Evolutionary conservation across 2,888 invertebrate genomes (phyloP), one percentile per base, ranked within the genome.

Genomic region (Scaptomyza reducta): DNA sequence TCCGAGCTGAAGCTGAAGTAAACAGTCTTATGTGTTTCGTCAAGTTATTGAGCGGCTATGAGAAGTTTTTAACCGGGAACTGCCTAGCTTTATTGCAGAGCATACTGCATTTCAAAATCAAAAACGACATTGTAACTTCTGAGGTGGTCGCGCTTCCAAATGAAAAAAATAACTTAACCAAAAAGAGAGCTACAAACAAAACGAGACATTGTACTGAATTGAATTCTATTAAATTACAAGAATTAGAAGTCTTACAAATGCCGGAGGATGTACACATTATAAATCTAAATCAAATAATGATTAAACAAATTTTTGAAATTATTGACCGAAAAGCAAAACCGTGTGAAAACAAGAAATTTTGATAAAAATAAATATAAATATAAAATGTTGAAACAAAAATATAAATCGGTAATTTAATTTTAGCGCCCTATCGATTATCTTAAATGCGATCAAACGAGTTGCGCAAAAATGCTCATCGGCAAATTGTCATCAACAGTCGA

Each of bases 1-100:
- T 70, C 9, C 57, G 54, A 41, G 45, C 50, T 3, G 14, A 11
- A 6, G 70, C 70, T 14, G 35, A 70, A 42, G 27, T 70, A 4
- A 38, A 58, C 38, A 49, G 63, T 27, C 40, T 53, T 1, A 57
- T 44, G 2, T 49, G 38, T 40, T 22, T n/a, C 1, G 56, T 49
- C 9, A 18, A 62, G 27, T 25, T 62, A 25, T 1, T 70, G n/a
- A 35, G 11, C n/a, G 22, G 6, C 6, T 62, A 45, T 41, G 69
- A 70, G 35, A 2, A 13, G 6, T 25, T 22, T 6, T 13, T 51
- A n/a, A 16, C 10, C 2, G 16, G 22, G 44, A 18, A 16, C 42
- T 9, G 11, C 6, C 1, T 46, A 44, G 6, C 13, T 13, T 11
- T 5, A 6, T 49, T 51, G 3, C 42, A 29, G 10, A 31, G 27